Percentiles rank a stretch among this genome's conserved stretches.
phyloP scores from a whole-genome alignment of 2,888 invertebrate genomes.

The Anodontia alba region DNA sequence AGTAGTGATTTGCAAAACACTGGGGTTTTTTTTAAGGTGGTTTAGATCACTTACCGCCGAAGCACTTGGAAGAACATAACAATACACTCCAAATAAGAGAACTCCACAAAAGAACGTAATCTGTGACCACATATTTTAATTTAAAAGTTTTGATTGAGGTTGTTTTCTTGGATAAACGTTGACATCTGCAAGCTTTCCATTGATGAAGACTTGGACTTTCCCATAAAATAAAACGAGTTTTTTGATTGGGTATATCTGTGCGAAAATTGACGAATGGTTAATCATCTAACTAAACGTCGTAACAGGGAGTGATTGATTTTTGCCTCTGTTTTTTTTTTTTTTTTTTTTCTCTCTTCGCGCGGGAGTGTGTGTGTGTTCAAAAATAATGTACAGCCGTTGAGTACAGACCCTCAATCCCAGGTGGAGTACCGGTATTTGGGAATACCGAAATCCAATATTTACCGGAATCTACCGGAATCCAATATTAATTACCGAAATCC shows the following conservation, averaged over 20 bases:
- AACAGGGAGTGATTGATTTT: too few relatives aligned
- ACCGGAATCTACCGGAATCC: too few relatives aligned
- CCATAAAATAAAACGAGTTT: background rate
- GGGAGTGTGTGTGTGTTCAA: too few relatives aligned
- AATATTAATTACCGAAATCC: too few relatives aligned
- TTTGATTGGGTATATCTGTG: background rate
- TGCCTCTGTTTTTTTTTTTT: too few relatives aligned
- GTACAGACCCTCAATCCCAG: too few relatives aligned
- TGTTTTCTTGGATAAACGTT: background rate
- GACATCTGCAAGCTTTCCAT: background rate
- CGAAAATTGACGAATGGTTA: background rate
- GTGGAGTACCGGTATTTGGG: too few relatives aligned
- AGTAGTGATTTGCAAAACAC: too few relatives aligned
- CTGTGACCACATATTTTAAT: conserved; percentile 43
- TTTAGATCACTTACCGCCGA: conserved; percentile 40
- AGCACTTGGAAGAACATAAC: conserved; percentile 37
- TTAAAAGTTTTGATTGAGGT: background rate
- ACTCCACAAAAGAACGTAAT: conserved; percentile 32
- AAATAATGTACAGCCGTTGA: too few relatives aligned
- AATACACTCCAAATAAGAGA: conserved; percentile 40
- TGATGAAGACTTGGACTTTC: background rate
- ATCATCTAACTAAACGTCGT: background rate
- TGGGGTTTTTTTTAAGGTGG: too few relatives aligned
- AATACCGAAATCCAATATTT: too few relatives aligned
- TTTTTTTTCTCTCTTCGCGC: too few relatives aligned